Base-by-base conservation (phyloP, 2,113 vertebrate genomes). In the Poeciliopsis retropinna region DNA sequence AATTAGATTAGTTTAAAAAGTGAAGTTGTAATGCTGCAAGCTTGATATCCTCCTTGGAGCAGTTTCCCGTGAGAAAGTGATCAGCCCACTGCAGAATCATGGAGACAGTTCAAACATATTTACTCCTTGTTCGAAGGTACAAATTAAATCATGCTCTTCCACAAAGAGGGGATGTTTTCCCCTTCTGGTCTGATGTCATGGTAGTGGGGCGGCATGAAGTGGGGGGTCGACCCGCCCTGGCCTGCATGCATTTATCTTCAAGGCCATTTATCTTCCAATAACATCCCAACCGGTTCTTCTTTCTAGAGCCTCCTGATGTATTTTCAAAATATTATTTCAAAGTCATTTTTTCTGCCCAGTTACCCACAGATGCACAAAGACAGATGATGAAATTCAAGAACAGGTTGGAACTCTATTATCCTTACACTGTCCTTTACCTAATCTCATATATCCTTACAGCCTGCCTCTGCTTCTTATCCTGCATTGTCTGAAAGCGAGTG, bases 121-220 rank as follows among this genome's bases (percentile, higher is more conserved):
- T 97, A 97, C 96, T 96, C 96, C 96, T 97, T 94, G 94, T 96
- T 97, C 95, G 96, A 98, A 97, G 96, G 95, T 97, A 98, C 97
- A 98, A 99, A 98, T 98, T 98, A 96, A 98, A 98, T 99, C 97
- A 98, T 95, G 92, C 94, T 94, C 93, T 87, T 92, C 93, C 94
- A 97, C 97, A 98, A 98, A 98, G 95, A 96, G 95, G 96, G 96
- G 96, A 98, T 98, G 96, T 96, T 98, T 98, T 96, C 95, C 95
- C 96, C 96, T 97, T 98, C 97, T 98, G 96, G 97, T 97, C 95
- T 96, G 96, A 98, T 98, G 96, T 97, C 97, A 98, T 98, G 97
- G 97, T 96, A 97, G 95, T 97, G 94, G 96, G 96, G 95, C 95
- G 94, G 96, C 95, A 95, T 95, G 89, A 89, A 94, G 94, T 95